These are phyloP conservation scores for Brachionus manjavacas DNA, from an alignment of 1,140 invertebrate genomes.

Conservation along the genomic window DNA sequence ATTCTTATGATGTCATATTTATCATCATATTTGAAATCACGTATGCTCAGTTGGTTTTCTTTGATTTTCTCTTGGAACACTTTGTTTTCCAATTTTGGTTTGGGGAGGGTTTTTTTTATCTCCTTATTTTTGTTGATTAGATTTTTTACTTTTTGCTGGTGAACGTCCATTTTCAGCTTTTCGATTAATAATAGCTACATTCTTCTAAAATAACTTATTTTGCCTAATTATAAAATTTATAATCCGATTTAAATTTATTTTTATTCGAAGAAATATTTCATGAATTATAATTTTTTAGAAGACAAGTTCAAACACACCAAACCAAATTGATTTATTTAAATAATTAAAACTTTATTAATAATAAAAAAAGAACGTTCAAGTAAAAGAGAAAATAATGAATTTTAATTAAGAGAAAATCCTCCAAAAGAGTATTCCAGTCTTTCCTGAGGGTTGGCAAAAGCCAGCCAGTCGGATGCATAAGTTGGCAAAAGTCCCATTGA, in stretches of 20 bases:
- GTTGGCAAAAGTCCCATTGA: constrained; percentile 95
- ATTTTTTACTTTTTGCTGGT: constrained; percentile 15
- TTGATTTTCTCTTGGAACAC: neutral
- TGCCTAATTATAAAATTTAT: neutral
- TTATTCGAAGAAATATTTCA: neutral
- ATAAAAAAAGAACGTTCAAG: neutral
- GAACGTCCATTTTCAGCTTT: neutral
- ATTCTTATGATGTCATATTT: constrained; percentile 34
- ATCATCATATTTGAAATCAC: constrained; percentile 15
- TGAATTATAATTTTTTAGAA: constrained; percentile 7
- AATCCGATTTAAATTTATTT: neutral
- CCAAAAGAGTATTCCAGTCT: constrained; percentile 41
- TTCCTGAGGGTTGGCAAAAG: constrained; percentile 39
- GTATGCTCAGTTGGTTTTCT: neutral
- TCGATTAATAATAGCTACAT: neutral
- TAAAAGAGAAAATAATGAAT: neutral
- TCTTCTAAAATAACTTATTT: neutral
- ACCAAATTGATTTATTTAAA: neutral
- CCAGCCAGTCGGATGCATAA: constrained; percentile 93
- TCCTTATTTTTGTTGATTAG: neutral
- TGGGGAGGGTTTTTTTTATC: neutral
- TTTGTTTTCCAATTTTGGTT: neutral
- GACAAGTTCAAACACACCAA: neutral
- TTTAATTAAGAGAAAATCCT: constrained; percentile 15
- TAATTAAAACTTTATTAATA: neutral